Percentiles rank a stretch among this genome's conserved stretches.
Evolutionary conservation across 2,113 vertebrate genomes (phyloP).

Genomic region (Indicator maculatus): DNA sequence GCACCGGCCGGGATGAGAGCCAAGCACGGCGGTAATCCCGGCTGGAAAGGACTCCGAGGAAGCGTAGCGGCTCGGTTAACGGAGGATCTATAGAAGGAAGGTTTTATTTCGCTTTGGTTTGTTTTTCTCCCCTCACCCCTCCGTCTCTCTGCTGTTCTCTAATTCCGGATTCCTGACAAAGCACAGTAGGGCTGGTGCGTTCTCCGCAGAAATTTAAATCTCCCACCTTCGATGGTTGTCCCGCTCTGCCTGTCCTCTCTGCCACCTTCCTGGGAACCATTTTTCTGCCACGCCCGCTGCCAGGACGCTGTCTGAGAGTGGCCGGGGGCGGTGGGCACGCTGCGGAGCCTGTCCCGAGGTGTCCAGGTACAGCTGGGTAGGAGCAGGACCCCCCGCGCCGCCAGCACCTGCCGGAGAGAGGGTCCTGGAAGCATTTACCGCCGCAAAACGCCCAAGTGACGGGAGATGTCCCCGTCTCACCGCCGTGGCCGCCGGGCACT

Average conservation of each 20-base stretch:
- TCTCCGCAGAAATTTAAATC: not conserved
- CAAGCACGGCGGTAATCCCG: not conserved
- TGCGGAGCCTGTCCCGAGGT: not conserved
- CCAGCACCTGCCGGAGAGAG: not conserved
- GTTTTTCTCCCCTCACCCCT: not conserved
- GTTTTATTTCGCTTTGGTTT: conserved; percentile 23
- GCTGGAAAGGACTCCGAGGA: not conserved
- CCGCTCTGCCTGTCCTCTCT: no score
- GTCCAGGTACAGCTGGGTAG: not conserved
- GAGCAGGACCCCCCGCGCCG: not conserved
- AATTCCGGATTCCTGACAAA: not conserved
- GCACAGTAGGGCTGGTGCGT: not conserved
- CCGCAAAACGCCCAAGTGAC: not conserved
- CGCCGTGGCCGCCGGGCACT: not conserved
- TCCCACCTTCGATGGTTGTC: not conserved
- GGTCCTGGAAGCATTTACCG: no score
- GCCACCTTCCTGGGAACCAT: not conserved
- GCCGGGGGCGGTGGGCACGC: not conserved
- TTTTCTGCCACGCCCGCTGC: not conserved
- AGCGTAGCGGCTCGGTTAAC: not conserved
- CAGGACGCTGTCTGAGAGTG: not conserved
- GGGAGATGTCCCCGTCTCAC: not conserved
- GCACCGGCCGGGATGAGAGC: not conserved
- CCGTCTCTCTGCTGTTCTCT: not conserved
- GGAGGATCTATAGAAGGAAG: not conserved